phyloP scores from a whole-genome alignment of 2,797 vertebrate genomes.

The Psittacula echo region DNA sequence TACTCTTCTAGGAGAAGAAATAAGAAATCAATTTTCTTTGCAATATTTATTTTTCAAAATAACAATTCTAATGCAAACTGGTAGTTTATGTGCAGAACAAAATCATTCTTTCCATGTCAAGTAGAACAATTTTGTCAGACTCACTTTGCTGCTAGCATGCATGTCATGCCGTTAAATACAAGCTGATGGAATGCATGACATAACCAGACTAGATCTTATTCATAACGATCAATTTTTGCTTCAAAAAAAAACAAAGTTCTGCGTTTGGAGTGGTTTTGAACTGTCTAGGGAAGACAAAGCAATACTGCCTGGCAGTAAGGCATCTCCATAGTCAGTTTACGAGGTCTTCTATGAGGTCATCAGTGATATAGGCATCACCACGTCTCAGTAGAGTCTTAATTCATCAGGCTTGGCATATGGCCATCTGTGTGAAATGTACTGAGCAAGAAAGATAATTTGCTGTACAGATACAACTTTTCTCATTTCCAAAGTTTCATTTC shows the following conservation, averaged over 20 bases:
- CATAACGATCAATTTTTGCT: neutral
- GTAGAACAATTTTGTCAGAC: slow-evolving; percentile 28
- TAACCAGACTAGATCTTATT: neutral
- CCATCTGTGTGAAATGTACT: neutral
- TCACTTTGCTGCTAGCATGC: slow-evolving; percentile 4
- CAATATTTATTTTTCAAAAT: slow-evolving; percentile 45
- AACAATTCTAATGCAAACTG: neutral
- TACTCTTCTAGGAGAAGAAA: slow-evolving; percentile 10
- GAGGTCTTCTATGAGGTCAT: neutral
- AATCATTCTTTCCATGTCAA: slow-evolving; percentile 35
- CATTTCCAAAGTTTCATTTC: neutral
- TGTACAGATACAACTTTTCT: neutral
- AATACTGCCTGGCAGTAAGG: neutral
- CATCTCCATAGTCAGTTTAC: neutral
- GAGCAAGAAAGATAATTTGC: neutral
- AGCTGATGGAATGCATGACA: neutral
- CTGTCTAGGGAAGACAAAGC: neutral
- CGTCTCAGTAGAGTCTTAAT: rapidly evolving
- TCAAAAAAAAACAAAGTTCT: neutral
- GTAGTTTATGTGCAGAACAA: neutral
- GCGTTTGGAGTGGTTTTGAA: slow-evolving; percentile 1
- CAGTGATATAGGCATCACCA: neutral
- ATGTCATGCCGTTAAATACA: slow-evolving; percentile 27
- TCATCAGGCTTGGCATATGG: neutral
- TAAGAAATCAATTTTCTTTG: slow-evolving; percentile 40